phyloP scores from a whole-genome alignment of 2,888 invertebrate genomes.

The Malacosoma neustria region DNA sequence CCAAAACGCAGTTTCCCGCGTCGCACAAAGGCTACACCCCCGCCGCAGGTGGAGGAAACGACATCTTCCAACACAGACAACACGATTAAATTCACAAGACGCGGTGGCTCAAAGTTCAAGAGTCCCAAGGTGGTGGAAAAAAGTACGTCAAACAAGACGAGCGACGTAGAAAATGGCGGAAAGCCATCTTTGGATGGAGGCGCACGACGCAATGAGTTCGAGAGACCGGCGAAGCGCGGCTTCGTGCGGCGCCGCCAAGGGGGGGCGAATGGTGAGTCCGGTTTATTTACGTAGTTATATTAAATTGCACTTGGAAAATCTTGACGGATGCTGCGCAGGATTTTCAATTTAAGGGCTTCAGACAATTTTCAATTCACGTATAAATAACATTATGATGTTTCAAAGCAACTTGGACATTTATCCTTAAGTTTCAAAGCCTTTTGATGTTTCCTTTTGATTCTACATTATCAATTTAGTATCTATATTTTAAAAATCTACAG shows the following conservation, averaged over 20 bases:
- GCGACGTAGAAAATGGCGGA: slow-evolving; percentile 23
- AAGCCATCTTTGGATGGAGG: slow-evolving; percentile 40
- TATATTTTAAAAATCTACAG: too few relatives aligned
- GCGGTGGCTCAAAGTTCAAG: slow-evolving; percentile 29
- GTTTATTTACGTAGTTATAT: slow-evolving; percentile 20
- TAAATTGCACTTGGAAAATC: background rate
- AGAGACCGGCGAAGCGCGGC: slow-evolving; percentile 46
- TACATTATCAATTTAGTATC: too few relatives aligned
- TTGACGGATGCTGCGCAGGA: background rate
- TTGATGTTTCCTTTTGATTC: too few relatives aligned
- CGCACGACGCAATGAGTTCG: slow-evolving; percentile 38
- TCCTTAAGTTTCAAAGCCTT: too few relatives aligned
- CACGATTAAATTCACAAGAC: slow-evolving; percentile 39
- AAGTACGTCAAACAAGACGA: slow-evolving; percentile 29
- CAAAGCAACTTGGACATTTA: too few relatives aligned
- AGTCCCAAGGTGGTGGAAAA: slow-evolving; percentile 26
- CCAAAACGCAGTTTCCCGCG: slow-evolving; percentile 50
- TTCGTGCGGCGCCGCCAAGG: slow-evolving; percentile 49
- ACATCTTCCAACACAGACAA: slow-evolving; percentile 29
- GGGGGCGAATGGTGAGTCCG: slow-evolving; percentile 61
- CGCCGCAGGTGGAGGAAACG: slow-evolving; percentile 36
- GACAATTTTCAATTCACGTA: too few relatives aligned
- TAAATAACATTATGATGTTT: too few relatives aligned
- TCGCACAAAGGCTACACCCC: slow-evolving; percentile 54
- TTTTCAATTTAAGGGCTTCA: too few relatives aligned